Evolutionary conservation across 2,113 vertebrate species (phyloP).

Genomic region (Dolichallabes microphthalmus): DNA sequence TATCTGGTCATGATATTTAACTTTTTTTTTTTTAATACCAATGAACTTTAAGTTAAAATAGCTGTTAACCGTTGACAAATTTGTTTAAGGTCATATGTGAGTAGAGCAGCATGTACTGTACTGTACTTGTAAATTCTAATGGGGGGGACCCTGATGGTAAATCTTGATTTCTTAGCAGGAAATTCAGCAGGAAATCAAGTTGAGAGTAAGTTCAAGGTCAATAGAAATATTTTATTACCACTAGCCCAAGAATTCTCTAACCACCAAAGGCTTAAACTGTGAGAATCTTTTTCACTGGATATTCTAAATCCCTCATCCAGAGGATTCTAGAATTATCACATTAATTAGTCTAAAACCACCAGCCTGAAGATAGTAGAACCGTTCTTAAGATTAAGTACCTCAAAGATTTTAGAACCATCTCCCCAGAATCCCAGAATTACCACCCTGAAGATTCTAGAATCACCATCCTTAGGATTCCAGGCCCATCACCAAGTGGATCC

Average conservation of each 20-base stretch:
- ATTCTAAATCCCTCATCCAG: too few species aligned
- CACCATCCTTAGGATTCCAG: neutral
- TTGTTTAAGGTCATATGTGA: neutral
- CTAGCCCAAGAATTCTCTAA: neutral
- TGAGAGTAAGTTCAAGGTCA: neutral
- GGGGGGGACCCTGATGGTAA: neutral
- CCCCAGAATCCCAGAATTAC: neutral
- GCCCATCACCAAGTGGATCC: neutral
- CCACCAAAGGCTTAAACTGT: neutral
- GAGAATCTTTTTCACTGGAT: neutral
- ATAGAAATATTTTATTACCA: neutral
- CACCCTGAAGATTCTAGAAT: neutral
- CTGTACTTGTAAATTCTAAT: neutral
- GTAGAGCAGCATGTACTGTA: neutral
- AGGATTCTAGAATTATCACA: neutral
- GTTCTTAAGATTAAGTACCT: neutral
- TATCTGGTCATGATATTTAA: constrained; percentile 17
- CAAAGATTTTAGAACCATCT: neutral
- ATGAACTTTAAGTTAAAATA: constrained; percentile 26
- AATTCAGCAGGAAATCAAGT: neutral
- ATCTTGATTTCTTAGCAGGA: neutral
- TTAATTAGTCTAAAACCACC: neutral
- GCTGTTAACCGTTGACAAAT: neutral
- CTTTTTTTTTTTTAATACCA: constrained; percentile 29
- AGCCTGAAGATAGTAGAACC: neutral